Conservation (phyloP, 2,113 vertebrate genomes). For the Chinchilla lanigera region DNA sequence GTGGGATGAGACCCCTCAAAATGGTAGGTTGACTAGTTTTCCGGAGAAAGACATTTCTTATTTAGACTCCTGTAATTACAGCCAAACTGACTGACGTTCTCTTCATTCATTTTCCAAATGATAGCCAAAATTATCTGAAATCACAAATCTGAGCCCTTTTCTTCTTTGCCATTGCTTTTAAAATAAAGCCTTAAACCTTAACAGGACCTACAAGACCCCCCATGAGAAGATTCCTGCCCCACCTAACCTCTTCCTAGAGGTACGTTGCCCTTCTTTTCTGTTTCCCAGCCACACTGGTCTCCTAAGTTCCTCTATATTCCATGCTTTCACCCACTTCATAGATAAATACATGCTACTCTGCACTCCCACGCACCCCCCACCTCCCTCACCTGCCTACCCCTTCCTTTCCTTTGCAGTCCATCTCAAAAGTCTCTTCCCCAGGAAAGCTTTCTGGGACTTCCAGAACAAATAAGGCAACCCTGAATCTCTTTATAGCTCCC, state of each 20-base stretch:
- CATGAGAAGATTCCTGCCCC: neutral
- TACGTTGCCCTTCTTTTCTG: neutral
- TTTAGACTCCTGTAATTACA: neutral
- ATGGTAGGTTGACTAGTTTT: neutral
- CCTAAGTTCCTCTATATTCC: neutral
- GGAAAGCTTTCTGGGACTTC: neutral
- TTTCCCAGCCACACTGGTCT: neutral
- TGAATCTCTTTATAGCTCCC: neutral
- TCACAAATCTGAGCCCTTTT: neutral
- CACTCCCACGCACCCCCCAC: neutral
- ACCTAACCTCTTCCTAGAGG: neutral
- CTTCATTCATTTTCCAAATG: neutral
- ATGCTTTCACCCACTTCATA: neutral
- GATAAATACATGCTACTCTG: rapidly evolving
- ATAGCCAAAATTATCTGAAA: neutral
- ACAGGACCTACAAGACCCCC: neutral
- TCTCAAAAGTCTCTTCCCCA: neutral
- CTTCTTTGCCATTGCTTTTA: neutral
- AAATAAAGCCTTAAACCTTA: neutral
- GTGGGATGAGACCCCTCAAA: neutral
- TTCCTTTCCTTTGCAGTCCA: neutral
- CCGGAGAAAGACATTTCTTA: neutral
- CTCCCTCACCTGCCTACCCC: too few relatives aligned
- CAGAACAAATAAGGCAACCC: neutral
- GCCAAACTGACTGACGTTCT: neutral